Base-by-base conservation (phyloP, 2,797 vertebrate species). In the Morus bassanus region DNA sequence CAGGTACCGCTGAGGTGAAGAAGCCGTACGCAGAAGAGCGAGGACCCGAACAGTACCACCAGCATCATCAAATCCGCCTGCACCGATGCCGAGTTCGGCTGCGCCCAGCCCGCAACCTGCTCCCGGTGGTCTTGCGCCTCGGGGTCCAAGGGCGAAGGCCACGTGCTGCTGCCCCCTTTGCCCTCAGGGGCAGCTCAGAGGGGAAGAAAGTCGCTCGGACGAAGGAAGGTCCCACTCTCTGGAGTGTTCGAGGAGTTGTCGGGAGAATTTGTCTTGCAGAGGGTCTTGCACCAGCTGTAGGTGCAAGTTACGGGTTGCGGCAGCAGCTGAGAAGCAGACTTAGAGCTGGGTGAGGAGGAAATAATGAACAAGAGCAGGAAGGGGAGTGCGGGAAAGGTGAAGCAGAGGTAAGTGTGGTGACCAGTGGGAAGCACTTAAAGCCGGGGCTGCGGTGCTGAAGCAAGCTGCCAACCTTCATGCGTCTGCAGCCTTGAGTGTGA, bases 41-140 rank as follows among this genome's bases (percentile, higher is more conserved):
- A 91, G 51, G 64, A 73, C 50, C 41, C 45, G 28, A 27, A 14
- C 2, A 15, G 37, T 50, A 13, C 35, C 81, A 46, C 4, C 37
- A 75, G 22, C 45, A 27, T 28, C 18, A 2, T 22, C 60, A 46
- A 65, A 79, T 13, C 39, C 50, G 37, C 37, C 22, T 2, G 16
- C 4, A 8, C 27, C 1, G 2, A 14, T 7, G 37, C n/a, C 0
- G 4, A 80, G 50, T 25, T 68, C 0, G 0, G 21, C 60, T 31
- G 37, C 0, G 2, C 48, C 27, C 57, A 48, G 19, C 23, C 45
- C 1, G 0, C 1, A 0, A n/a, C 5, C 1, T 0, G 1, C 25
- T 59, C 31, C 39, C 9, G 2, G 11, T 1, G 11, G 17, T 68
- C 69, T 72, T 74, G 22, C 4, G 31, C 43, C 64, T 35, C 2